Evolutionary conservation across 2,888 invertebrate genomes (phyloP).

Genomic region (Chaitophorus viminalis): DNA sequence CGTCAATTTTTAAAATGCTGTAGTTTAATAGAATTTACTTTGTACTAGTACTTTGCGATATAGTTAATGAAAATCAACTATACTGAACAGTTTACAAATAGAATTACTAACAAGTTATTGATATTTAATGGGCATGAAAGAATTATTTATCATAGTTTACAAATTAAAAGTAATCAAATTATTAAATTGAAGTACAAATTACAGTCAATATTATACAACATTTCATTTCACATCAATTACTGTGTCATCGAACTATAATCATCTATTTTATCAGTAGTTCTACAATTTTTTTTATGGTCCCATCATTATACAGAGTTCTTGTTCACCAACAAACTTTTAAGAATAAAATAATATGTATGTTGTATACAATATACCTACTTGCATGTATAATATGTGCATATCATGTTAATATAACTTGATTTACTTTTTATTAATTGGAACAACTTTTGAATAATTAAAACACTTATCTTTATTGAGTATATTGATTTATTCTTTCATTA

Average conservation of each 20-base stretch:
- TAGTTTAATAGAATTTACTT: neutral
- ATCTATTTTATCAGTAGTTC: conserved; percentile 1
- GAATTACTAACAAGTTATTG: conserved; percentile 6
- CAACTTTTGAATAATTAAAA: too few species aligned
- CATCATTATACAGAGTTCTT: neutral
- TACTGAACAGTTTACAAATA: conserved; percentile 4
- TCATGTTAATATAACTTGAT: too few species aligned
- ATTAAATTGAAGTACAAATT: conserved; percentile 18
- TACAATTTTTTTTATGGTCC: neutral
- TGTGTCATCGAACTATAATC: conserved; percentile 18
- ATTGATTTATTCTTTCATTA: too few species aligned
- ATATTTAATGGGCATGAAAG: conserved; percentile 7
- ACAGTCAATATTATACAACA: neutral
- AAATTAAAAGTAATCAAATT: conserved; percentile 28
- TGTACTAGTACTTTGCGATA: neutral
- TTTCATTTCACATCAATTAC: neutral
- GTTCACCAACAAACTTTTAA: neutral
- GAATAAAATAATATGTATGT: neutral
- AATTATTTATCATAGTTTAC: neutral
- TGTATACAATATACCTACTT: too few species aligned
- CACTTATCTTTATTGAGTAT: too few species aligned
- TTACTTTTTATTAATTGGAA: too few species aligned
- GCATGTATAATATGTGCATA: too few species aligned
- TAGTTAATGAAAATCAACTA: neutral
- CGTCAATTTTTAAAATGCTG: neutral